Conservation (phyloP, 2,797 vertebrate species). For the Siniperca undulata region DNA sequence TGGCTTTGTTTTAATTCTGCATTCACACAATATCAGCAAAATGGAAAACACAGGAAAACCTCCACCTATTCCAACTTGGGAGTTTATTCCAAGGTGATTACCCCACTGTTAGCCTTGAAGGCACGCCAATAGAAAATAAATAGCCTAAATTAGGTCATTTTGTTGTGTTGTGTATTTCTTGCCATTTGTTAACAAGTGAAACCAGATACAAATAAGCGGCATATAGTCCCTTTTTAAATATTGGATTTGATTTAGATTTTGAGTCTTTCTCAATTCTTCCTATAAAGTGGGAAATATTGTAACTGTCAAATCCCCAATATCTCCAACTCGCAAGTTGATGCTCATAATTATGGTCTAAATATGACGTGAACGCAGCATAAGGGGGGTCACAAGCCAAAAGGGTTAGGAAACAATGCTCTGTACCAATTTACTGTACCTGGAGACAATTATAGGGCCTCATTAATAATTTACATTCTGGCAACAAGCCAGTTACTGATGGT, state of each 20-base stretch:
- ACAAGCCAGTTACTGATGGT: not conserved
- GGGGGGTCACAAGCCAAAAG: not conserved
- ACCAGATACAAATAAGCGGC: not conserved
- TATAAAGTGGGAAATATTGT: not conserved
- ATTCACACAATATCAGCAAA: not conserved
- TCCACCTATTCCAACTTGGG: not conserved
- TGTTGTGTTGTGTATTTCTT: not conserved
- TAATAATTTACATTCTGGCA: conserved; percentile 20
- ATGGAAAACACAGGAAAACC: not conserved
- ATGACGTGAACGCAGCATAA: not conserved
- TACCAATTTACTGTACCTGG: not conserved
- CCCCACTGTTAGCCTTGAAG: not conserved
- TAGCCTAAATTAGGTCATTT: too few species aligned
- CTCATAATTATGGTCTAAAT: not conserved
- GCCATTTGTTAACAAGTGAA: not conserved
- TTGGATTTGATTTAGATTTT: not conserved
- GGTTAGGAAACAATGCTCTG: not conserved
- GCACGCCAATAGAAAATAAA: not conserved
- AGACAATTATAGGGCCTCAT: not conserved
- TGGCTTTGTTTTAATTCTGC: not conserved
- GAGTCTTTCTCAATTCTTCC: not conserved
- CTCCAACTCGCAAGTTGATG: not conserved
- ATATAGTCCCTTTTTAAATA: not conserved
- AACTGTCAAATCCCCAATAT: not conserved
- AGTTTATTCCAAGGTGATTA: not conserved